Base-by-base conservation (phyloP, 2,113 vertebrate genomes). In the Peromyscus polionotus region DNA sequence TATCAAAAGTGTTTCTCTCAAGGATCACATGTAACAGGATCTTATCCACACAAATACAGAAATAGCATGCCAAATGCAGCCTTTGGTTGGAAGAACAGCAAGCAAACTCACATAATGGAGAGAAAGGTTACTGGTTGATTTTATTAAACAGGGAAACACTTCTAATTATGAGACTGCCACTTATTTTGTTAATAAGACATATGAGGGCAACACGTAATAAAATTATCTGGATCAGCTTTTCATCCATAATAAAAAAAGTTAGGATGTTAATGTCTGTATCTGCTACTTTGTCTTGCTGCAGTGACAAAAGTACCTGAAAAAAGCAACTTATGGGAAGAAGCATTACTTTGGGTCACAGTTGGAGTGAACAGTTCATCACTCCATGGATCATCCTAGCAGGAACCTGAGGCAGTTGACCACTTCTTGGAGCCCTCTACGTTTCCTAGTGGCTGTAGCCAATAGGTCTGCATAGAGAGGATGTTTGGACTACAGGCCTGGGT, bases 1-100 rank as follows among this genome's bases (percentile, higher is more conserved):
- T 92, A 68, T 80, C 79, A 95, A 88, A 88, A 96, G 39, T 24
- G 31, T 93, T 89, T 90, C 85, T 48, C 94, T 95, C 0, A 81
- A 85, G 70, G 5, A 85, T 72, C n/a, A 70, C n/a, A 77, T 90
- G 72, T 83, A 75, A 81, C 59, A 45, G 36, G 28, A 45, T 45
- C n/a, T 93, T 68, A 39, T 84, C 70, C 26, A 59, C 8, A 57
- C 13, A 67, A 83, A 63, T 19, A 84, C 65, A 59, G 45, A 54
- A 93, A 84, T 88, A 88, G 84, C 87, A 13, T 95, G 51, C 39
- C 63, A 91, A 57, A 36, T 75, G 16, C 2, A 87, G 12, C 11
- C 36, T 92, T 95, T 95, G 87, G 9, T 90, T 77, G 68, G 10
- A 91, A 1, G 12, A 88, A n/a, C 45, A 68, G 36, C 19, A 81